A percentile compares a stretch with the other conserved stretches of the same genome.
Evolutionary conservation across 2,888 invertebrate genomes (phyloP).

Genomic region (Oscheius sp.): DNA sequence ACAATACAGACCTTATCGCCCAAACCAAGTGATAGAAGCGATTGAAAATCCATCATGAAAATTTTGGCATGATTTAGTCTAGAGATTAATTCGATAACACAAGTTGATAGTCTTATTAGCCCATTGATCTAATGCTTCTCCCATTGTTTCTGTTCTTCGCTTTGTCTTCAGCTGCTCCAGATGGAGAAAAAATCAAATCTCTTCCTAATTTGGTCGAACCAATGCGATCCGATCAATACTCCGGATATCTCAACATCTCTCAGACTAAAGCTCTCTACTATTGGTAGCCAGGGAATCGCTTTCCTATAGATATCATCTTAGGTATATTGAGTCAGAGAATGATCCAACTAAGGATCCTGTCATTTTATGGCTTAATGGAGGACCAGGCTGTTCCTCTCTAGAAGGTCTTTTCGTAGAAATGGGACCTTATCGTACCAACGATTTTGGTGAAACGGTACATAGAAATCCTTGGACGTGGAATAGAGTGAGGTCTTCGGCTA

Average conservation of each 20-base stretch:
- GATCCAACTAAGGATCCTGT: constrained; percentile 71
- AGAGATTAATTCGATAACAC: too few species aligned
- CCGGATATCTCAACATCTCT: constrained; percentile 72
- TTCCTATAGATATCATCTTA: constrained; percentile 9
- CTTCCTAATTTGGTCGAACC: constrained; percentile 47
- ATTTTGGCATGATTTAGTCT: too few species aligned
- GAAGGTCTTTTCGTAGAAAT: constrained; percentile 60
- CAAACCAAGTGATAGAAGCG: too few species aligned
- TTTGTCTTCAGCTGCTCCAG: constrained; percentile 20
- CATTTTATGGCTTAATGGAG: constrained; percentile 72
- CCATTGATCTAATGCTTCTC: neutral
- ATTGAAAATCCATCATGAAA: too few species aligned
- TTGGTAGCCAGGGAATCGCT: constrained; percentile 69
- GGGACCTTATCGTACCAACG: constrained; percentile 54
- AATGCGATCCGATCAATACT: constrained; percentile 70
- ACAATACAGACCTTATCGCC: too few species aligned
- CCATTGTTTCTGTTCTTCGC: neutral
- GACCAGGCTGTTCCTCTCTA: constrained; percentile 61
- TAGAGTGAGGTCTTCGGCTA: constrained; percentile 43
- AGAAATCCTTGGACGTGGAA: constrained; percentile 70
- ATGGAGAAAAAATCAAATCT: constrained; percentile 23
- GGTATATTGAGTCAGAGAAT: constrained; percentile 66
- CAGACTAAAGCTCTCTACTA: constrained; percentile 71
- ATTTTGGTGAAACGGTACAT: constrained; percentile 57
- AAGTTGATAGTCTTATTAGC: too few species aligned